A percentile compares a stretch with the other conserved stretches of the same genome.
phyloP scores from a whole-genome alignment of 2,797 vertebrate genomes.

The Cossypha polioptera region DNA sequence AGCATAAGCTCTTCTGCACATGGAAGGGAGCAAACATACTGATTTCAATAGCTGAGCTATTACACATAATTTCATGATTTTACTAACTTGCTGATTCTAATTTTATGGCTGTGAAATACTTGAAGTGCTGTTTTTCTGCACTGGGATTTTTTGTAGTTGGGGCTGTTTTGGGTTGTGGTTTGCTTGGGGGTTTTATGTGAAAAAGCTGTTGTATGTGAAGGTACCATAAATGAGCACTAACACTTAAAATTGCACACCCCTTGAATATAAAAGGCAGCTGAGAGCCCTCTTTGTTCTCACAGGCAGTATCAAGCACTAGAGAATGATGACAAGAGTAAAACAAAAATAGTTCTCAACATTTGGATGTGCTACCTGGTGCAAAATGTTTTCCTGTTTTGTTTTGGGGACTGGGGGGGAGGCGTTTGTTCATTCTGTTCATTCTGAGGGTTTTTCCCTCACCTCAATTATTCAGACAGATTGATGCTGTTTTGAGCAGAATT shows the following conservation, averaged over 20 bases:
- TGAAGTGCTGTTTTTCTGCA: background rate
- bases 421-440: background rate
- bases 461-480: background rate
- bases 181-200: background rate
- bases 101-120: background rate
- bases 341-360: background rate
- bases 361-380: background rate
- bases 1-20: background rate
- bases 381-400: background rate
- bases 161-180: background rate
- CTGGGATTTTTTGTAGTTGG: background rate
- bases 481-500: background rate
- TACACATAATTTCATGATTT: background rate
- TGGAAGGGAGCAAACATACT: background rate
- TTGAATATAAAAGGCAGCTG: background rate
- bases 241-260: background rate
- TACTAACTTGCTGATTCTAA: background rate
- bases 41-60: background rate
- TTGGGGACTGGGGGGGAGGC: rapidly evolving
- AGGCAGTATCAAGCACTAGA: background rate
- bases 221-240: background rate
- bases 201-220: background rate
- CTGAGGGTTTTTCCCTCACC: background rate
- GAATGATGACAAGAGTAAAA: background rate
- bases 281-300: background rate